A percentile compares a stretch with the other conserved stretches of the same genome.
Conservation (phyloP, 2,797 vertebrate species). For the Orientallactaga sibirica region DNA sequence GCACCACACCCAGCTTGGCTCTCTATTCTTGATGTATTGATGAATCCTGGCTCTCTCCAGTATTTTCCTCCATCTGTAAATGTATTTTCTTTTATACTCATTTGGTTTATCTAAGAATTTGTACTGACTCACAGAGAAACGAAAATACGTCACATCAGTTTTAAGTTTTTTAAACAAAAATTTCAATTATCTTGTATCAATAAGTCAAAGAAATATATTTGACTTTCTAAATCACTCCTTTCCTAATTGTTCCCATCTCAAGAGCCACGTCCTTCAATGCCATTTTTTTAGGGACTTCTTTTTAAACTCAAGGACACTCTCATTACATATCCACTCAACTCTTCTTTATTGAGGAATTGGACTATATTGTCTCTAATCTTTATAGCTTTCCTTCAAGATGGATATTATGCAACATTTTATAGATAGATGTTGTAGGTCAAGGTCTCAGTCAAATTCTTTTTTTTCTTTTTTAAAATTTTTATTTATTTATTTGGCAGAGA, state of each 20-base stretch:
- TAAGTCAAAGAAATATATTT: background rate
- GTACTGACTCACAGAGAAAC: background rate
- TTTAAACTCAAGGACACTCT: background rate
- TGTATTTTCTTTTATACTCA: slow-evolving; percentile 15
- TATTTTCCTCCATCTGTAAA: background rate
- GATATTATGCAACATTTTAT: background rate
- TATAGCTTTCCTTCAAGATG: background rate
- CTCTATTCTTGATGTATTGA: no score
- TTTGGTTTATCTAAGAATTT: slow-evolving; percentile 17
- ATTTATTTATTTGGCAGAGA: no score
- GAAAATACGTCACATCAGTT: background rate
- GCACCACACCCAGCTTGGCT: no score
- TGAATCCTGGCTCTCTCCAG: no score
- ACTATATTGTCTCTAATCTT: background rate
- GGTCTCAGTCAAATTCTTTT: background rate
- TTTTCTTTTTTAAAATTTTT: background rate
- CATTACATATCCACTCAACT: background rate
- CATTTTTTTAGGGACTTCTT: background rate
- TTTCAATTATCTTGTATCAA: background rate
- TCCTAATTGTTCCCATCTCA: background rate
- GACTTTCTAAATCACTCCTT: background rate
- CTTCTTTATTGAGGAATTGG: background rate
- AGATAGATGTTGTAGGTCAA: background rate
- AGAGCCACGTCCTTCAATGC: background rate
- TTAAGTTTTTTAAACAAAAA: slow-evolving; percentile 3